Evolutionary conservation across 2,113 vertebrate species (phyloP), one percentile per base, ranked within the genome.

Genomic region (Tautogolabrus adspersus): DNA sequence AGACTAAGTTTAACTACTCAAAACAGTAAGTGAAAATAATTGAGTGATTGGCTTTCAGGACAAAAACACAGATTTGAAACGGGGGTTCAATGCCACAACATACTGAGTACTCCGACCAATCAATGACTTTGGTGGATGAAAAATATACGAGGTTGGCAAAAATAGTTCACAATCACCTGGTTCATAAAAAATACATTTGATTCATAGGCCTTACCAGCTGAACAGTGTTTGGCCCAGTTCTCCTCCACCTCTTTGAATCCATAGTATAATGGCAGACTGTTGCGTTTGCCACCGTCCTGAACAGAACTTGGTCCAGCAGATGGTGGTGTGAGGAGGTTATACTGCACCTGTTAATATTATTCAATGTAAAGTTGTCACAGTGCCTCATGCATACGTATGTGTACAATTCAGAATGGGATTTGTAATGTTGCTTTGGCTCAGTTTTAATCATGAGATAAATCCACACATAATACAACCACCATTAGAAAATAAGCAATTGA

Each of bases 201-300:
- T n/a, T 52, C 49, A 52, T 4, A 54, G 9, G 54, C 88, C 92
- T 91, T 90, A 97, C 97, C 97, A 93, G 96, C 84, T 52, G 97
- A 95, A 87, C 97, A 96, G 86, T 99, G 97, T 88, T 98, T 99
- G 54, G 95, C 92, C 97, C 98, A 99, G 93, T 99, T 99, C 83
- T 99, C 97, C 91, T 99, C 98, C 75, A 99, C 98, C 89, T 99
- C 98, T 88, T 97, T 99, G 88, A 99, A 99, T 3, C 97, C 96
- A 42, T 98, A 96, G 92, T 99, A 99, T 56, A 97, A 94, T 0
- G 96, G 97, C 8, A 93, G 75, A 21, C 94, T 78, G 0, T 82
- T 82, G 30, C 95, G 92, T 79, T 95, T 92, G 22, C 78, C 93
- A 2, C 93, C 93, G 1, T 99, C 97, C 74, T 96, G 96, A 77